Percentiles rank a stretch among this genome's conserved stretches.
phyloP scores from a whole-genome alignment of 1,140 invertebrate species.

The Drosophila chauvacae region DNA sequence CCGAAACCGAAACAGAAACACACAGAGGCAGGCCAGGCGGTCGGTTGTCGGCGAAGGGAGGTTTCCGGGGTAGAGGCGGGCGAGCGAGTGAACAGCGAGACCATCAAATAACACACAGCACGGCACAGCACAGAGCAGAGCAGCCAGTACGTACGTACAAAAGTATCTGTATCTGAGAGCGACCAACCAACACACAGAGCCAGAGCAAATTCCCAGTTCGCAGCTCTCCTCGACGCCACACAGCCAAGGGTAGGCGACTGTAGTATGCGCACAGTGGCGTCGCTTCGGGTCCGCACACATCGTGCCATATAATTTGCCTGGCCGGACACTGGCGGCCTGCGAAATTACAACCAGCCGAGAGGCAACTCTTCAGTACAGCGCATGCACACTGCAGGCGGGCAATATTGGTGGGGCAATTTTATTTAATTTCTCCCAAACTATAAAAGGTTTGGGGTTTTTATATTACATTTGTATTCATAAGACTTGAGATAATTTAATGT shows the following conservation, averaged over 20 bases:
- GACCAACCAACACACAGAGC: slow-evolving; percentile 67
- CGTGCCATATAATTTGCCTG: slow-evolving; percentile 65
- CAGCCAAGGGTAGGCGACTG: slow-evolving; percentile 32
- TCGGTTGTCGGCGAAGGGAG: slow-evolving; percentile 18
- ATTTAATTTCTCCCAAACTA: neutral
- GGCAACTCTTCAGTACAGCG: slow-evolving; percentile 41
- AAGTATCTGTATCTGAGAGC: slow-evolving; percentile 70
- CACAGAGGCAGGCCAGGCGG: slow-evolving; percentile 38
- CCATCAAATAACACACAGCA: slow-evolving; percentile 72
- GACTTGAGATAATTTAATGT: neutral
- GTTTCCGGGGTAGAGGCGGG: slow-evolving; percentile 15
- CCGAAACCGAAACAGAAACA: slow-evolving; percentile 57
- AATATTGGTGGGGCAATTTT: slow-evolving; percentile 51
- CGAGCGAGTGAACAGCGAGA: slow-evolving; percentile 78
- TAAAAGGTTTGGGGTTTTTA: no score
- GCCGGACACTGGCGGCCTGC: slow-evolving; percentile 51
- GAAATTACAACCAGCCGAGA: slow-evolving; percentile 19
- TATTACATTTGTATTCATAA: no score
- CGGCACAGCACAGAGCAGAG: slow-evolving; percentile 22
- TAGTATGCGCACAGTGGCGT: slow-evolving; percentile 67
- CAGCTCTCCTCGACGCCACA: slow-evolving; percentile 18
- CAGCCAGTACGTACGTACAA: slow-evolving; percentile 34
- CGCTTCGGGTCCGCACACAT: slow-evolving; percentile 47
- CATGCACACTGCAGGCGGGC: slow-evolving; percentile 66
- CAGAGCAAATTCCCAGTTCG: slow-evolving; percentile 26